A percentile compares a stretch with the other conserved stretches of the same genome.
Conservation (phyloP, 2,113 vertebrate species). For the Crotalus horridus region DNA sequence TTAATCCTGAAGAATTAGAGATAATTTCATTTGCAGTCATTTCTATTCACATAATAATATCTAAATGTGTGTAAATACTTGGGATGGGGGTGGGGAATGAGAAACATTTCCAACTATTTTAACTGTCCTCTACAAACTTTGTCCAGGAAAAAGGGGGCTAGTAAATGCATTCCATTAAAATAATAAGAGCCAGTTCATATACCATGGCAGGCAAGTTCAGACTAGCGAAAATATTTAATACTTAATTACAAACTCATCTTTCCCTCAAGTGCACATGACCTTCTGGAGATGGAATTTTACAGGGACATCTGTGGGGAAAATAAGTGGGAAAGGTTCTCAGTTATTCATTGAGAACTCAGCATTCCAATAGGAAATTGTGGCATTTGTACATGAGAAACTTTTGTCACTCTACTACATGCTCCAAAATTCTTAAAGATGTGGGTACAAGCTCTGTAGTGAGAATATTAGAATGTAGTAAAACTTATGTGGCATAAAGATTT, state of each 20-base stretch:
- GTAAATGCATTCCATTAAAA: conserved; percentile 70
- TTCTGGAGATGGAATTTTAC: conserved; percentile 61
- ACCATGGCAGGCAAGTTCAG: conserved; percentile 60
- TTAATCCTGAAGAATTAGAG: conserved; percentile 2
- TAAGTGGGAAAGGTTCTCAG: conserved; percentile 62
- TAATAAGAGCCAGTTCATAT: conserved; percentile 70
- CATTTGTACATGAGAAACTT: conserved; percentile 36
- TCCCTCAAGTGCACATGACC: conserved; percentile 64
- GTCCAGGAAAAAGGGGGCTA: conserved; percentile 65
- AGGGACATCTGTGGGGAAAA: conserved; percentile 64
- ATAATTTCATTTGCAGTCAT: conserved; percentile 9
- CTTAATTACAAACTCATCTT: conserved; percentile 69
- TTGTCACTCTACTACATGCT: conserved; percentile 37
- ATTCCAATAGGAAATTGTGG: conserved; percentile 54
- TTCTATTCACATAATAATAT: conserved; percentile 1
- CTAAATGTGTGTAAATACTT: background rate
- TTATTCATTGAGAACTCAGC: conserved; percentile 60
- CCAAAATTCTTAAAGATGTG: background rate
- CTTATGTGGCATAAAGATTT: conserved; percentile 31
- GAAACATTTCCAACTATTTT: conserved; percentile 39
- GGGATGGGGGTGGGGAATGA: background rate
- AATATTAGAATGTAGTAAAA: conserved; percentile 45
- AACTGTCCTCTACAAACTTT: conserved; percentile 53
- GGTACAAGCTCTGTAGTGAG: conserved; percentile 33
- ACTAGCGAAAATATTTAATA: conserved; percentile 64